A percentile compares a stretch with the other conserved stretches of the same genome.
These are phyloP conservation scores for Pangasius krempfi DNA, from an alignment of 2,797 vertebrate species.

Conservation along the genomic window DNA sequence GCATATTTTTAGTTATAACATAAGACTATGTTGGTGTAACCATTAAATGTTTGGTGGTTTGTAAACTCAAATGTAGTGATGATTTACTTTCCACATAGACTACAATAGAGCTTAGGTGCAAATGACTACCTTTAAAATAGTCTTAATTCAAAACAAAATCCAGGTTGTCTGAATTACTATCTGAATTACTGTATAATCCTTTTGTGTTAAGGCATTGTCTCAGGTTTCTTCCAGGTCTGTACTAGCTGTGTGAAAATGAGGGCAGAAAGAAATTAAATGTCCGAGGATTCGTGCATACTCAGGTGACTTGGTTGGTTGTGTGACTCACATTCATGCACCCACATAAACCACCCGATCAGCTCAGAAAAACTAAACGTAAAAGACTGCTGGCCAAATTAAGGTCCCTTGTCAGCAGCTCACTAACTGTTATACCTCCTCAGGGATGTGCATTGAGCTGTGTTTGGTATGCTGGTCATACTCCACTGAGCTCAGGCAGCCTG, in stretches of 20 bases:
- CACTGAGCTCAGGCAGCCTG: constrained; percentile 16
- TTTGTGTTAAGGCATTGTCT: not conserved
- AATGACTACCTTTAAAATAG: not conserved
- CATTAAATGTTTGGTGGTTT: not conserved
- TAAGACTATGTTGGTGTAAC: not conserved
- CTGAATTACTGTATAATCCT: not conserved
- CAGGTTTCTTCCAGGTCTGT: not conserved
- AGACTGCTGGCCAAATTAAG: constrained; percentile 20
- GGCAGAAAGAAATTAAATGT: not conserved
- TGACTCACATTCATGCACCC: not conserved
- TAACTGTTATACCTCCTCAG: constrained; percentile 15
- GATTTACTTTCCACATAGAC: not conserved
- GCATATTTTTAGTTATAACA: not conserved
- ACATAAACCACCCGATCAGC: not conserved
- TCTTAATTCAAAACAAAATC: not conserved
- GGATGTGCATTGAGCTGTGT: constrained; percentile 27
- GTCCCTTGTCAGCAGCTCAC: constrained; percentile 19
- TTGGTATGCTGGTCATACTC: constrained; percentile 32
- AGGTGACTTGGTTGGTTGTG: not conserved
- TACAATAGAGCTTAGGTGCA: not conserved
- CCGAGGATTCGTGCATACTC: not conserved
- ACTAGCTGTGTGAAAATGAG: not conserved
- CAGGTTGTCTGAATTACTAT: not conserved
- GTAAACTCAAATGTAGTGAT: not conserved
- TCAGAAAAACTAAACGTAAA: not conserved